These are phyloP conservation scores for Decapterus maruadsi DNA, from an alignment of 2,797 vertebrate species.

Conservation along the genomic window DNA sequence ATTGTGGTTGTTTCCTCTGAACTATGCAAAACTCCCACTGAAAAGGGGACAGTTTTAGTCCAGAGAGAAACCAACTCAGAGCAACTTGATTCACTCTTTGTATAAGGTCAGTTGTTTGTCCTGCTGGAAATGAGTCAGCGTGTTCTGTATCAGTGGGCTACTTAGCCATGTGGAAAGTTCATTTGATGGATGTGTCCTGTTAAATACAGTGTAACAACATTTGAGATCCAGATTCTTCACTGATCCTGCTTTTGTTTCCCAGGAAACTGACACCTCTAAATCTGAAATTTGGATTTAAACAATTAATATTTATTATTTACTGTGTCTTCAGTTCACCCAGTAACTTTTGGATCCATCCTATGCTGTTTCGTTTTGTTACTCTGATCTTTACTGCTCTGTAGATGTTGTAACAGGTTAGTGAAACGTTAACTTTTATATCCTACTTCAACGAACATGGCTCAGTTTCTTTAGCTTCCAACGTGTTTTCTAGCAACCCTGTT, in stretches of 20 bases:
- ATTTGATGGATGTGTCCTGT: background rate
- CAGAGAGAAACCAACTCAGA: background rate
- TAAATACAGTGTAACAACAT: background rate
- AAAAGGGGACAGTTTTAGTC: background rate
- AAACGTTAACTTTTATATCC: background rate
- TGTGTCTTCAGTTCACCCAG: background rate
- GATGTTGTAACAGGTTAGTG: background rate
- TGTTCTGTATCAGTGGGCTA: background rate
- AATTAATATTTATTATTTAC: background rate
- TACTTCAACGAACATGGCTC: background rate
- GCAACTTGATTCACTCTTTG: background rate
- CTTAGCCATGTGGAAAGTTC: background rate
- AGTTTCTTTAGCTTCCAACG: background rate
- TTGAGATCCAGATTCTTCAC: background rate
- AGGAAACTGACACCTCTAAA: background rate
- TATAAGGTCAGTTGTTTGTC: background rate
- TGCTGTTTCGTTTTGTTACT: background rate
- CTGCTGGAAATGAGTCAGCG: background rate
- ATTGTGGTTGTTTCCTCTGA: slow-evolving; percentile 30
- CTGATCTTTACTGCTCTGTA: background rate
- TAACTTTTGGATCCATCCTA: slow-evolving; percentile 2
- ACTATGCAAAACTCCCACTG: slow-evolving; percentile 21
- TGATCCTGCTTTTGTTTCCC: background rate
- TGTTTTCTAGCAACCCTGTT: background rate
- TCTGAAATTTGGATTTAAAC: background rate